Evolutionary conservation across 2,888 invertebrate species (phyloP).

Genomic region (Hydrotaea cyrtoneurina): DNA sequence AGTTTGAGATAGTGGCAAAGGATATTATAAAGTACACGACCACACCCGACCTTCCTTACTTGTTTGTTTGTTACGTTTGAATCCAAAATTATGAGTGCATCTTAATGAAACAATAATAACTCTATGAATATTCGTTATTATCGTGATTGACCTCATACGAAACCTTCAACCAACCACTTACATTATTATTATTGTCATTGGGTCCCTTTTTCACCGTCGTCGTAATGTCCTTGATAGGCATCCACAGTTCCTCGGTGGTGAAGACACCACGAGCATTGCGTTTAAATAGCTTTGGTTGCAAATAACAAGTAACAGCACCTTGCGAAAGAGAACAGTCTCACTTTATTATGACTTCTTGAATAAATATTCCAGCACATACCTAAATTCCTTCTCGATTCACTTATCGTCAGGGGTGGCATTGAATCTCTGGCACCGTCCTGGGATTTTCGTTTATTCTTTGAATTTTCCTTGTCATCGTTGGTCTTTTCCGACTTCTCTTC

Average conservation of each 20-base stretch:
- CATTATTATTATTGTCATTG: conserved; percentile 68
- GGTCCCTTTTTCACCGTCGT: conserved; percentile 74
- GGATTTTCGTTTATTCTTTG: conserved; percentile 62
- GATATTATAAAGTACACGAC: no score
- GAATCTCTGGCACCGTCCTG: conserved; percentile 71
- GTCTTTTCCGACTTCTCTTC: conserved; percentile 68
- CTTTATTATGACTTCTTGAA: neutral
- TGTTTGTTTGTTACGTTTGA: no score
- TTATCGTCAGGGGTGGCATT: conserved; percentile 77
- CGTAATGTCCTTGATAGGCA: conserved; percentile 80
- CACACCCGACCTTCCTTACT: no score
- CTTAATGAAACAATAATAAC: no score
- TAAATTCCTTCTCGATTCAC: conserved; percentile 79
- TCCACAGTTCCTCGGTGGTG: conserved; percentile 79
- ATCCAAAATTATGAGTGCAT: no score
- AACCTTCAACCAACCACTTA: no score
- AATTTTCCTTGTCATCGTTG: conserved; percentile 56
- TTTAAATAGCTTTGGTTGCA: conserved; percentile 79
- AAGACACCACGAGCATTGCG: conserved; percentile 76
- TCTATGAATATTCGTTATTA: no score
- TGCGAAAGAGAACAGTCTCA: conserved; percentile 15
- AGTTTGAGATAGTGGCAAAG: no score
- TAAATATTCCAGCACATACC: conserved; percentile 71
- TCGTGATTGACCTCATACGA: no score
- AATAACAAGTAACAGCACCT: conserved; percentile 81